A percentile compares a stretch with the other conserved stretches of the same genome.
Evolutionary conservation across 2,888 invertebrate species (phyloP).

Genomic region (Napeogenes sylphis): DNA sequence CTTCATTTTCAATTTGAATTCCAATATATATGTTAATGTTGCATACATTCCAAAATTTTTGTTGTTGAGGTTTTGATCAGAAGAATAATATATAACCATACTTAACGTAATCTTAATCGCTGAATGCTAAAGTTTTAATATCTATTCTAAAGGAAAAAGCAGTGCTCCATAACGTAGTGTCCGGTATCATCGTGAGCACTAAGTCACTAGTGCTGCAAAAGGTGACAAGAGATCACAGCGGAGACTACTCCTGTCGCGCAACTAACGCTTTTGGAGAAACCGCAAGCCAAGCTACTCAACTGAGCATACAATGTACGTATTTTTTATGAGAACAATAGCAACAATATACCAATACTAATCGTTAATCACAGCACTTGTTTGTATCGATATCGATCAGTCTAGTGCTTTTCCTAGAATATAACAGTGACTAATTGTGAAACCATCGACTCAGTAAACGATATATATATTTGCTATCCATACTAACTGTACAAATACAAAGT

Average conservation of each 20-base stretch:
- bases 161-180: slow-evolving; percentile 88
- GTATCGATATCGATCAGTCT: neutral
- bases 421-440: too few relatives aligned
- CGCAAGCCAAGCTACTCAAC: slow-evolving; percentile 84
- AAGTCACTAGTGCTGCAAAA: slow-evolving; percentile 92
- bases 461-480: too few relatives aligned
- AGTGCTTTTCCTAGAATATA: too few relatives aligned
- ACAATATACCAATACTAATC: neutral
- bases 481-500: too few relatives aligned
- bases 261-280: slow-evolving; percentile 90
- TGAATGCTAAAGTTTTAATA: too few relatives aligned
- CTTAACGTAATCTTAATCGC: too few relatives aligned
- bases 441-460: too few relatives aligned
- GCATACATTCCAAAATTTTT: neutral
- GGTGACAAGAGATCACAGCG: slow-evolving; percentile 88
- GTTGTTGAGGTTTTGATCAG: neutral
- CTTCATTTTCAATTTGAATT: too few relatives aligned
- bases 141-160: slow-evolving; percentile 79
- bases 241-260: slow-evolving; percentile 90
- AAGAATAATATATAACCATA: too few relatives aligned
- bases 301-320: slow-evolving; percentile 90
- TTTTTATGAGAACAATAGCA: neutral
- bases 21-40: slow-evolving; percentile 2
- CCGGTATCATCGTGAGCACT: slow-evolving; percentile 91
- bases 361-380: neutral